phyloP scores from a whole-genome alignment of 92 coral and sea anemone genomes.

The Porites lobata region DNA sequence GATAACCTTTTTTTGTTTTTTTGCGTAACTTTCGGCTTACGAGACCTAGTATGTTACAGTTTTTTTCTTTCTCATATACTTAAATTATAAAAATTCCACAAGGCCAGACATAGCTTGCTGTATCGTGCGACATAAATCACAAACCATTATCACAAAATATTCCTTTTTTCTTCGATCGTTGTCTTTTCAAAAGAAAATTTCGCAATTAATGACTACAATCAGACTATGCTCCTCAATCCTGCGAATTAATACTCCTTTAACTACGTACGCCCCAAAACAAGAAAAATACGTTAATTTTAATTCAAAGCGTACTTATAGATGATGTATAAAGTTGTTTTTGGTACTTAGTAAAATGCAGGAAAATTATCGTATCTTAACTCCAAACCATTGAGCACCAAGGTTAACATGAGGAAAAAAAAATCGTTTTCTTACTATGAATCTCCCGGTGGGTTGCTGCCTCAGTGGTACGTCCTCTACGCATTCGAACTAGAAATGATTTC shows the following conservation, averaged over 20 bases:
- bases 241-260: constrained; percentile 37
- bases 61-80: not conserved
- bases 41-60: not conserved
- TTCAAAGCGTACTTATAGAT: not conserved
- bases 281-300: constrained; percentile 17
- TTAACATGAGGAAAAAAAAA: not conserved
- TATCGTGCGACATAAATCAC: not conserved
- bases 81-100: not conserved
- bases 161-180: not conserved
- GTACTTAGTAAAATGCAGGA: constrained; percentile 17
- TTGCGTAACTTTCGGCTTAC: no score
- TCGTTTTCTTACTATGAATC: constrained; percentile 12
- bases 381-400: not conserved
- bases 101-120: not conserved
- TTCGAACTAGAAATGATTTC: constrained; percentile 71
- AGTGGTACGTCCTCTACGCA: constrained; percentile 19
- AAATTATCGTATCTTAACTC: constrained; percentile 4
- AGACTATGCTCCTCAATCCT: constrained; percentile 7
- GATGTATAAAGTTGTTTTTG: not conserved
- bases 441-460: constrained; percentile 5
- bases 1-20: not conserved
- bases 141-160: constrained; percentile 6
- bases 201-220: constrained; percentile 8
- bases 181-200: not conserved
- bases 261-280: constrained; percentile 12